These are phyloP conservation scores for Gallinago undulata DNA, from an alignment of 2,113 vertebrate genomes.

Conservation along the genomic window DNA sequence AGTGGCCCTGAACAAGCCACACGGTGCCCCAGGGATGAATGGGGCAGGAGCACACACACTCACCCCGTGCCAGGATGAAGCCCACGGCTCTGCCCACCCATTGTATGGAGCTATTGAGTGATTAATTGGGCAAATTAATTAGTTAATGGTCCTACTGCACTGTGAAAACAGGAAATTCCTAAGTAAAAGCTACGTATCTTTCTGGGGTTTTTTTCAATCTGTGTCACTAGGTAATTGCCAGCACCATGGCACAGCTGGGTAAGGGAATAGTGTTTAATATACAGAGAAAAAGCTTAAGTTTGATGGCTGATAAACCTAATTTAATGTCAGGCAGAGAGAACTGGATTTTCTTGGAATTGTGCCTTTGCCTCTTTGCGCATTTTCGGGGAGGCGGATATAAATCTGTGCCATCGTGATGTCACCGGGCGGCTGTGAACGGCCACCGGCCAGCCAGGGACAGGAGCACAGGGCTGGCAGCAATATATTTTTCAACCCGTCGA, in stretches of 20 bases:
- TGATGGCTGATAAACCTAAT: neutral
- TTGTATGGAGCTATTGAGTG: neutral
- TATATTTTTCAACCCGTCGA: fast-evolving
- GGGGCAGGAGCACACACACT: fast-evolving
- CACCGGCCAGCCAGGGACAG: neutral
- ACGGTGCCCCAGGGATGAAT: neutral
- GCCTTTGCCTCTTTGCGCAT: neutral
- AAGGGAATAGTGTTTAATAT: neutral
- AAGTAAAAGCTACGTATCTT: neutral
- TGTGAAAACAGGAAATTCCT: neutral
- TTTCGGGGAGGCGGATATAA: neutral
- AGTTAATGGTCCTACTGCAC: neutral
- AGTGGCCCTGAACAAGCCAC: neutral
- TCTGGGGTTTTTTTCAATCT: neutral
- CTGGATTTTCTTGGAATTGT: neutral
- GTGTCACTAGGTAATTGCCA: neutral
- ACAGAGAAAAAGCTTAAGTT: neutral
- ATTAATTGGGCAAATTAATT: slow-evolving; percentile 5
- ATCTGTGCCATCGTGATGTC: neutral
- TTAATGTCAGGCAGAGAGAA: neutral
- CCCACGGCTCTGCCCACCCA: neutral
- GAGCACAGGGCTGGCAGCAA: neutral
- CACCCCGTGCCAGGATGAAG: neutral
- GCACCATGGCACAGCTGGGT: fast-evolving
- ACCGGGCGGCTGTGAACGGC: neutral